phyloP scores from a whole-genome alignment of 2,113 vertebrate species.

The Syrrhaptes paradoxus region DNA sequence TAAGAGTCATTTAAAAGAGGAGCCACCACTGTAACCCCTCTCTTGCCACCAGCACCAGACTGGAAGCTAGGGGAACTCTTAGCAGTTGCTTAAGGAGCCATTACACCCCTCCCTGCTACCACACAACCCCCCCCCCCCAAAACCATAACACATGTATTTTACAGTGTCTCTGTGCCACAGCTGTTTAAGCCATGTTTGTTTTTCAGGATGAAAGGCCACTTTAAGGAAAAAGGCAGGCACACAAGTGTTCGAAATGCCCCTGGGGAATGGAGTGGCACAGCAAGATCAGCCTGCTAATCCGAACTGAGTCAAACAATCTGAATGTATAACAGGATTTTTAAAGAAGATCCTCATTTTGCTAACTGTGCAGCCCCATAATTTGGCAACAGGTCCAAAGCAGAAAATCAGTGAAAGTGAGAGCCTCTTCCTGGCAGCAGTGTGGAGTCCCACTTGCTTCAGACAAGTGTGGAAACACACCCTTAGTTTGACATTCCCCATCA shows the following conservation, averaged over 20 bases:
- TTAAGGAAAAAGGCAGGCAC: not conserved
- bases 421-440: not conserved
- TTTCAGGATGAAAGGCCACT: not conserved
- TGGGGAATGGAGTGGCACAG: not conserved
- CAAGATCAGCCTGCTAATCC: not conserved
- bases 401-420: not conserved
- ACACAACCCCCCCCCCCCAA: no score
- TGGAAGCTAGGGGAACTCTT: no score
- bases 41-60: no score
- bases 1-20: no score
- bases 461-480: not conserved
- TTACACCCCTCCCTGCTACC: no score
- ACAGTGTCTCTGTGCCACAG: not conserved
- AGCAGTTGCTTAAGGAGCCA: no score
- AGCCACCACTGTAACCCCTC: no score
- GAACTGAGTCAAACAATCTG: not conserved
- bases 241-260: not conserved
- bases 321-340: not conserved
- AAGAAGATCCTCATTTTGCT: not conserved
- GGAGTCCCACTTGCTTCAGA: not conserved
- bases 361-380: accelerated
- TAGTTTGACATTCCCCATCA: not conserved
- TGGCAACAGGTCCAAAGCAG: not conserved
- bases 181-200: not conserved
- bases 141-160: not conserved